Evolutionary conservation across 1,140 invertebrate genomes (phyloP), one percentile per base, ranked within the genome.

Genomic region (Bilobella aurantiaca): DNA sequence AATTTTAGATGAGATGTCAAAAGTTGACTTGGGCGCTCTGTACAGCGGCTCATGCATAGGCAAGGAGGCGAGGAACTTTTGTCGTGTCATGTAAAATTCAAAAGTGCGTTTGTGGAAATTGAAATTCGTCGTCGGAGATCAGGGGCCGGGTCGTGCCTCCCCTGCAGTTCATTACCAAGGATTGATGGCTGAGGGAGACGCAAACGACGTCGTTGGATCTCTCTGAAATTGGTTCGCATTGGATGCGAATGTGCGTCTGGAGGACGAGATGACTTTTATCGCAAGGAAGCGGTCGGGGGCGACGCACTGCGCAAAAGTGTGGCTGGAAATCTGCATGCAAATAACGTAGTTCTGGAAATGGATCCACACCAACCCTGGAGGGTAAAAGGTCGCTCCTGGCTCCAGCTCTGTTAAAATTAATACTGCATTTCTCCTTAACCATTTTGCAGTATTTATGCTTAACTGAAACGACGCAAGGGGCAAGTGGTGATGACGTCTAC

Each of bases 141-240:
- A 42, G 37, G n/a, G 37, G n/a, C n/a, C 37, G 3, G 25, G 49
- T 53, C 49, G 14, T 23, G 49, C 12, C 25, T 53, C 49, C 49
- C 49, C 12, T 8, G 8, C 49, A 53, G 49, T 23, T 53, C 49
- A 23, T 53, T 23, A 53, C 49, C 8, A 53, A 23, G 37, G 37
- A 42, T 8, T 42, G 49, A 53, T 53, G 49, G 49, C 14, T 12
- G 23, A 53, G 49, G 49, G 49, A 53, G 49, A 23, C 12, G 49
- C 5, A 53, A 53, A 53, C 49, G 49, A 53, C 49, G 49, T 53
- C 12, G 12, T 53, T 53, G 49, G 23, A 53, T 53, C 49, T 53
- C 49, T 23, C 14, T 12, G 25, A 53, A 53, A 53, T 53, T 53
- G 8, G 21, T 23, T 53, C 34, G 49, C 37, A 42, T 42, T 53